Evolutionary conservation across 2,113 vertebrate genomes (phyloP), one percentile per base, ranked within the genome.

Genomic region (Paratilapia polleni): DNA sequence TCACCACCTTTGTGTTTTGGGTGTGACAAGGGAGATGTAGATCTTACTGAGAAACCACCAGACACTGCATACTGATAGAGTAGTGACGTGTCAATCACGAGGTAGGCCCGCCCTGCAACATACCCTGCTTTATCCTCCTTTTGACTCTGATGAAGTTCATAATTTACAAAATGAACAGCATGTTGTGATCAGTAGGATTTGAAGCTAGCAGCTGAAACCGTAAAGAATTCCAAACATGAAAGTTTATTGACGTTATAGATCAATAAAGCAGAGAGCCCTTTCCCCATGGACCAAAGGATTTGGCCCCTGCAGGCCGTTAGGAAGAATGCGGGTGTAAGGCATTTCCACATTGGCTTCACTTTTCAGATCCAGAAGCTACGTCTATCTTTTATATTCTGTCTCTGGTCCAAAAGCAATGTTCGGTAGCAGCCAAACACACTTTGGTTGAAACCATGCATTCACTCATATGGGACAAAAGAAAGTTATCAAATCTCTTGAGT

Each of bases 31-130:
- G 24, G 28, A 2, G 0, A 28, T 47, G 66, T 49, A 49, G 24
- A 70, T 4, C 24, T 28, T 49, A 70, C 15, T 26, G 19, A 70
- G 43, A 4, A 70, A 70, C 43, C 9, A 26, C 9, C 22, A 5
- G 9, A 49, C 41, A 70, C 19, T 10, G 19, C 66, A 49, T 19
- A 70, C 9, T 70, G 14, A 49, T 28, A 70, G 41, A 49, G 14
- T 19, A 0, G 47, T 15, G 12, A 28, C 26, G 26, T 49, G 1
- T 28, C 66, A 28, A 17, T 70, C 26, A 10, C 22, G 0, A 49
- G 41, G 0, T 70, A 28, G 28, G 24, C 0, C 41, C 19, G 24
- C 3, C 19, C 9, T 49, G 26, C 13, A 41, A n/a, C 19, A 2
- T 38, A 47, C 26, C 41, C 22, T 47, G 28, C 41, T 19, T 28